These are phyloP conservation scores for Piprites chloris DNA, from an alignment of 2,113 vertebrate species.

Conservation along the genomic window DNA sequence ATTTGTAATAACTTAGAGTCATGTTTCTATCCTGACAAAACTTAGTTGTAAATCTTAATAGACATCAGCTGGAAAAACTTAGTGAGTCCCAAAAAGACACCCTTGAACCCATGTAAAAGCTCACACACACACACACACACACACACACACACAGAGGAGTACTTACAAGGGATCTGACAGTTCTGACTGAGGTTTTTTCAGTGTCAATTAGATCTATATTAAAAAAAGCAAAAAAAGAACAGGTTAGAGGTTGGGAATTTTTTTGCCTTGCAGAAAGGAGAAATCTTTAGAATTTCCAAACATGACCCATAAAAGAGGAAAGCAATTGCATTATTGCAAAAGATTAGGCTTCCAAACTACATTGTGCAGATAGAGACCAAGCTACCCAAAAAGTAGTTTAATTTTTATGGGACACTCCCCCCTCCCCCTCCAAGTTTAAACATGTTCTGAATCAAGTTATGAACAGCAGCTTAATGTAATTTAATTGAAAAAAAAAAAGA, in stretches of 20 bases:
- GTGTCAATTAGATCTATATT: background rate
- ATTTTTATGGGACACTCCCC: background rate
- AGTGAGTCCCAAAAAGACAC: background rate
- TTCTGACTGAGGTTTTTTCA: background rate
- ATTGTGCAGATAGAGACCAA: background rate
- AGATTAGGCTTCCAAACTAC: background rate
- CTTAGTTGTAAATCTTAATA: background rate
- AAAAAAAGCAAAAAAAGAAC: background rate
- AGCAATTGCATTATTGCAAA: background rate
- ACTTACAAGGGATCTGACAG: constrained; percentile 45
- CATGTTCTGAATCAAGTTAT: background rate
- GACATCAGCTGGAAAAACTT: background rate
- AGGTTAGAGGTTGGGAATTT: background rate
- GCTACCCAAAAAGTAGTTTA: background rate
- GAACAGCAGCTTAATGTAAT: background rate
- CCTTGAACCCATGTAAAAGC: background rate
- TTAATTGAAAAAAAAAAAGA: background rate
- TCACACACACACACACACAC: background rate
- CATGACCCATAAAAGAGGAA: background rate
- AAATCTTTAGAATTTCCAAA: background rate
- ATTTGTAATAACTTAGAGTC: background rate
- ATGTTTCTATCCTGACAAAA: background rate
- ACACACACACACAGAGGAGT: too few relatives aligned
- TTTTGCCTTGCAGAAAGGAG: background rate
- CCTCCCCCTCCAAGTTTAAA: background rate